These are phyloP conservation scores for Schizopygopsis malacanthus DNA, from an alignment of 2,797 vertebrate species.

Conservation along the genomic window DNA sequence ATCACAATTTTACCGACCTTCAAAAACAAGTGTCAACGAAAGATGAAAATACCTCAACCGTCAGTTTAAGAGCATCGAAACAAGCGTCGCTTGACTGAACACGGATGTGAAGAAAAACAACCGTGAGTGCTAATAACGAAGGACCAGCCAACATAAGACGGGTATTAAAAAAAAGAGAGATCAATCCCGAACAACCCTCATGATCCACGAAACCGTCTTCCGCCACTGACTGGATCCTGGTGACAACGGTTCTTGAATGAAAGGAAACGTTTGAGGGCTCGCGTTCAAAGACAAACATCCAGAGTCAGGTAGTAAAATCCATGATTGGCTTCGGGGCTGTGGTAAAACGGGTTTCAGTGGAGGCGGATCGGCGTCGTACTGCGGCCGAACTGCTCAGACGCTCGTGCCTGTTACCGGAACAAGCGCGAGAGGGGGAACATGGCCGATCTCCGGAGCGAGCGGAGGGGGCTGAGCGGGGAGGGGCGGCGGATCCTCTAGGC, in stretches of 20 bases:
- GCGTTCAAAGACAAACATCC: conserved; percentile 81
- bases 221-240: conserved; percentile 48
- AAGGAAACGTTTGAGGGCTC: conserved; percentile 14
- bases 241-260: conserved; percentile 24
- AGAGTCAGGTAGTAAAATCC: conserved; percentile 75
- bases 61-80: conserved; percentile 31
- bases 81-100: neutral
- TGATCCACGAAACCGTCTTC: conserved; percentile 38
- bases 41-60: conserved; percentile 25
- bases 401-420: conserved; percentile 81
- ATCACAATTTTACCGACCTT: conserved; percentile 48
- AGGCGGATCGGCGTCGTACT: conserved; percentile 72
- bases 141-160: neutral
- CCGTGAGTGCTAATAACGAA: conserved; percentile 54
- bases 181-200: conserved; percentile 33
- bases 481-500: conserved; percentile 66
- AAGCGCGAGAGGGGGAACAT: conserved; percentile 81
- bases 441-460: conserved; percentile 80
- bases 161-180: neutral
- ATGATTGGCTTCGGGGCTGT: conserved; percentile 64
- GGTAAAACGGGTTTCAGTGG: conserved; percentile 70
- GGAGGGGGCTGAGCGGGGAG: conserved; percentile 56
- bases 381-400: conserved; percentile 67
- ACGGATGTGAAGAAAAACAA: conserved; percentile 25
- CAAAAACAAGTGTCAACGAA: conserved; percentile 45